Base-by-base conservation (phyloP, 2,888 invertebrate species). In the Hypena proboscidalis region DNA sequence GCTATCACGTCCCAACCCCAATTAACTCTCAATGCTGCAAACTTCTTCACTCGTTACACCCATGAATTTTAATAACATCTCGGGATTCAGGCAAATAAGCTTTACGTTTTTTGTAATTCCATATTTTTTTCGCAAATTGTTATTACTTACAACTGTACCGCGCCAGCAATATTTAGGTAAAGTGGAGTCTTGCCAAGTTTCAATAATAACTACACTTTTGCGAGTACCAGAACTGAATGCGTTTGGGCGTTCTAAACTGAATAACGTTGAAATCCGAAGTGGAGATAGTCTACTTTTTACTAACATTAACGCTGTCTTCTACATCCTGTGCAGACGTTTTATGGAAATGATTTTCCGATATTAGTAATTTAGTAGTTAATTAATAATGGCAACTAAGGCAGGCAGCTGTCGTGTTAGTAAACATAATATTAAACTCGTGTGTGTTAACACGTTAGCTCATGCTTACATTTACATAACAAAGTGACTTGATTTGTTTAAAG, bases 101-200 rank as follows among this genome's bases (percentile, higher is more conserved):
- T 52, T 43, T 40, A 47, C 45, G 47, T 66, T 65, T 71, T 71
- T 73, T 78, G 76, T 74, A 73, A 70, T 61, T 47, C 58, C 50
- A 48, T 58, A 49, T 56, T 65, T 65, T 30, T 63, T 59, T 57
- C 36, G 49, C 46, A 63, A 69, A 69, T 70, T 74, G 68, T 76
- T 80, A 70, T 77, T 74, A 73, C 67, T 62, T 60, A 64, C 61
- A 61, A 66, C 61, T 68, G 65, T 69, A 70, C 67, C 66, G 67
- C 72, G 68, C 63, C 64, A 63, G 65, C 69, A 67, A 70, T 74
- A 74, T 78, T 80, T 76, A 75, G 71, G 72, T 70, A 62, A 65
- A 67, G 72, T 83, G 82, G 81, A 83, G 67, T 67, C 58, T 65
- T 77, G 83, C 85, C 81, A 83, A 83, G 54, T 72, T 70, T 74